These are phyloP conservation scores for Ypsolopha scabrella DNA, from an alignment of 2,888 invertebrate species.

Conservation along the genomic window DNA sequence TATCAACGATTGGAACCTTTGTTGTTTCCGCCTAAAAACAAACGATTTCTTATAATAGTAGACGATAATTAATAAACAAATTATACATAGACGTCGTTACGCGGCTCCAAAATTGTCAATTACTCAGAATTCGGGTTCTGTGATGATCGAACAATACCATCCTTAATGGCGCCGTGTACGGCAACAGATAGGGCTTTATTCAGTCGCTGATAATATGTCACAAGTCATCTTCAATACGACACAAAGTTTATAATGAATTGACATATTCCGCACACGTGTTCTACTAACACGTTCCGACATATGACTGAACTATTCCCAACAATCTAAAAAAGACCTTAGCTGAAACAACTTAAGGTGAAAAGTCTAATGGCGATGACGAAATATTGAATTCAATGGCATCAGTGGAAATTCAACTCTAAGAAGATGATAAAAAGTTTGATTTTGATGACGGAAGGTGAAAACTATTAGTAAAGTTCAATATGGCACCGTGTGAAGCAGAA, in stretches of 20 bases:
- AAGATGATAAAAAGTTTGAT: not conserved
- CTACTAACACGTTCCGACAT: slow-evolving; percentile 4
- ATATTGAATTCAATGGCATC: slow-evolving; percentile 3
- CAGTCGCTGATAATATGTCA: slow-evolving; percentile 54
- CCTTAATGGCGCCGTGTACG: slow-evolving; percentile 39
- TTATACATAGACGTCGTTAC: slow-evolving; percentile 31
- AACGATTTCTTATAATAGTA: not conserved
- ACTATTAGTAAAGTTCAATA: slow-evolving; percentile 6
- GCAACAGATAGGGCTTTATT: slow-evolving; percentile 58
- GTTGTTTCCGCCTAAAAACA: no score
- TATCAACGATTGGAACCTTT: no score
- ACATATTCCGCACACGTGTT: slow-evolving; percentile 66
- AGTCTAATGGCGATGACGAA: not conserved
- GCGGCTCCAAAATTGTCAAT: slow-evolving; percentile 44
- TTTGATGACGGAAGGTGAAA: not conserved
- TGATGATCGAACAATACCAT: slow-evolving; percentile 43
- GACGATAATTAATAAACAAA: slow-evolving; percentile 21
- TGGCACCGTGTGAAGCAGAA: slow-evolving; percentile 6
- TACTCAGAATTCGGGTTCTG: slow-evolving; percentile 40
- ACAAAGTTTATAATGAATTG: slow-evolving; percentile 69
- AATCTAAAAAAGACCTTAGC: slow-evolving; percentile 1
- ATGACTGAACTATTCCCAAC: slow-evolving; percentile 1
- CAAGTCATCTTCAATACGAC: slow-evolving; percentile 58
- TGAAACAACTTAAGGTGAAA: not conserved
- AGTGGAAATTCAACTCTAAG: slow-evolving; percentile 23